Percentiles rank a stretch among this genome's conserved stretches.
phyloP scores from a whole-genome alignment of 2,797 vertebrate species.

The Anas georgica region DNA sequence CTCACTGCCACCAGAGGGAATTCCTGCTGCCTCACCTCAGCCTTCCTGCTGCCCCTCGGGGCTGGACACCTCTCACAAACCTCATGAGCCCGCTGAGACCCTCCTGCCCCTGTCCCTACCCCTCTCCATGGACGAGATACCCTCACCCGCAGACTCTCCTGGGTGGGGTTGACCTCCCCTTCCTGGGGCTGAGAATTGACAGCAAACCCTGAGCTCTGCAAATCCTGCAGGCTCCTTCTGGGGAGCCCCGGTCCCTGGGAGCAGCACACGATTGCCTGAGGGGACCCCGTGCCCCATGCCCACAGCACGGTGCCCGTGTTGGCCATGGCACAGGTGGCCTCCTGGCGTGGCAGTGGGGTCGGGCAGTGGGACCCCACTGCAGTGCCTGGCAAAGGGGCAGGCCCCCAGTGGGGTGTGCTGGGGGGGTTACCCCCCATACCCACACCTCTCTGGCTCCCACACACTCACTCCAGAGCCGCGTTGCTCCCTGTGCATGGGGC shows the following conservation, averaged over 20 bases:
- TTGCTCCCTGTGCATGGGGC: background rate
- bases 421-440: fast-evolving
- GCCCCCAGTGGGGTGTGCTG: background rate
- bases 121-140: background rate
- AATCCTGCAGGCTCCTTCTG: no score
- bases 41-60: background rate
- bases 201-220: no score
- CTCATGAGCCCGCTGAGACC: background rate
- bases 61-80: background rate
- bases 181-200: no score
- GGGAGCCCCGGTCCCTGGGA: background rate
- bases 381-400: fast-evolving
- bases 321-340: fast-evolving
- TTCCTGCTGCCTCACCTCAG: background rate
- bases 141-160: no score
- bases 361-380: fast-evolving
- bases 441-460: background rate
- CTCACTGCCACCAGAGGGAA: background rate
- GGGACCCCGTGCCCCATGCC: background rate
- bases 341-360: no score
- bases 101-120: no score
- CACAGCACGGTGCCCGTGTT: fast-evolving
- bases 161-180: no score
- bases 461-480: fast-evolving
- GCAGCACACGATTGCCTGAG: fast-evolving